Base-by-base conservation (phyloP, 1,140 invertebrate genomes). In the Polypedilum pembai region DNA sequence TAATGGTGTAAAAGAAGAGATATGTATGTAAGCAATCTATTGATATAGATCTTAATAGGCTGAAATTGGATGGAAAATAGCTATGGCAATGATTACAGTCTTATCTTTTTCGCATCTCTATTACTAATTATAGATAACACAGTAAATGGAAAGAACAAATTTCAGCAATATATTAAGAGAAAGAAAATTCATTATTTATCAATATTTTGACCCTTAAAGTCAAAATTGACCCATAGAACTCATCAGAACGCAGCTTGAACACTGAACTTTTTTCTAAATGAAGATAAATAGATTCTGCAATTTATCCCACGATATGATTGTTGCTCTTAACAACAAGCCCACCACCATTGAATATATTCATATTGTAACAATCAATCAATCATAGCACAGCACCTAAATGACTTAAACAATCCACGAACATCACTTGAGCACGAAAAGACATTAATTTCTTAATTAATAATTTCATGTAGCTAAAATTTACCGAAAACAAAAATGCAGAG, bases 101-200 rank as follows among this genome's bases (percentile, higher is more conserved):
- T 56, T 56, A 56, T 56, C 45, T n/a, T n/a, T n/a, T n/a, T 12
- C 3, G n/a, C 45, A 56, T 56, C 45, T 56, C 1, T 15, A 56
- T 56, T 56, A n/a, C 45, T 56, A 56, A 56, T 56, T 56, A 56
- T 56, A 56, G 45, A 56, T 56, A 56, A 56, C 45, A 56, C 45
- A 56, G 5, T 33, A 3, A n/a, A n/a, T n/a, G n/a, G n/a, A n/a
- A n/a, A 33, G 24, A 33, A 33, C 24, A 33, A 33, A 33, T 33
- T 33, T 33, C 24, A 33, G 5, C 24, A 33, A 33, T 33, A 33
- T 33, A 3, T 1, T 33, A 33, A 33, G 24, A 33, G 24, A 33
- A 33, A 33, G 24, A 33, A 33, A 33, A 33, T 33, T 33, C 5
- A 33, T 33, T 33, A n/a, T 33, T 33, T 33, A 1, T 33, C 24